Percentiles rank a stretch among this genome's conserved stretches.
Conservation (phyloP, 2,888 invertebrate species). For the Tetheella fluctuosa region DNA sequence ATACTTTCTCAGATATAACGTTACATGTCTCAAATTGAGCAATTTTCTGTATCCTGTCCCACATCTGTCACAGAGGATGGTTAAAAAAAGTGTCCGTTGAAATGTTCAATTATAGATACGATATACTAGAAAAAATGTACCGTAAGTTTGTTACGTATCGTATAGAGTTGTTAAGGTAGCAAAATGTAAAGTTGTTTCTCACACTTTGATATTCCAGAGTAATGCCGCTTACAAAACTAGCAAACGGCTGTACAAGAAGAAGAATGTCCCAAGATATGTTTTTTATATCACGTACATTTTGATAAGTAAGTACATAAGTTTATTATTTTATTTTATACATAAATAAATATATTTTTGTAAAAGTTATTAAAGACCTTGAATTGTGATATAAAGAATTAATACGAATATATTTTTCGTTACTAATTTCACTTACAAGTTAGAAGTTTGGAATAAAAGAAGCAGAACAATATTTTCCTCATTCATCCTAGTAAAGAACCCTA, state of each 20-base stretch:
- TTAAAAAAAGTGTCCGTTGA: conserved; percentile 61
- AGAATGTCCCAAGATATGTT: too few relatives aligned
- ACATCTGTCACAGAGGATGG: conserved; percentile 67
- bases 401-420: too few relatives aligned
- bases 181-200: neutral
- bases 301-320: too few relatives aligned
- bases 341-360: too few relatives aligned
- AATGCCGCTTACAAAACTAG: neutral
- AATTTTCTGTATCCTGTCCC: conserved; percentile 77
- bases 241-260: too few relatives aligned
- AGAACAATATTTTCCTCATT: too few relatives aligned
- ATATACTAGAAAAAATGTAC: conserved; percentile 1
- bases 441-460: too few relatives aligned
- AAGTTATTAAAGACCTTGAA: too few relatives aligned
- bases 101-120: conserved; percentile 55
- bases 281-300: too few relatives aligned
- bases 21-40: conserved; percentile 75
- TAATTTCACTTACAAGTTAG: too few relatives aligned
- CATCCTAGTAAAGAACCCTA: conserved; percentile 17
- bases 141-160: neutral
- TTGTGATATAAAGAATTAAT: too few relatives aligned
- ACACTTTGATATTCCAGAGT: neutral
- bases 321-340: too few relatives aligned
- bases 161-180: neutral
- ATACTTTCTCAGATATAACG: conserved; percentile 71